Conservation (phyloP, 2,888 invertebrate species). For the Lycia hirtaria region DNA sequence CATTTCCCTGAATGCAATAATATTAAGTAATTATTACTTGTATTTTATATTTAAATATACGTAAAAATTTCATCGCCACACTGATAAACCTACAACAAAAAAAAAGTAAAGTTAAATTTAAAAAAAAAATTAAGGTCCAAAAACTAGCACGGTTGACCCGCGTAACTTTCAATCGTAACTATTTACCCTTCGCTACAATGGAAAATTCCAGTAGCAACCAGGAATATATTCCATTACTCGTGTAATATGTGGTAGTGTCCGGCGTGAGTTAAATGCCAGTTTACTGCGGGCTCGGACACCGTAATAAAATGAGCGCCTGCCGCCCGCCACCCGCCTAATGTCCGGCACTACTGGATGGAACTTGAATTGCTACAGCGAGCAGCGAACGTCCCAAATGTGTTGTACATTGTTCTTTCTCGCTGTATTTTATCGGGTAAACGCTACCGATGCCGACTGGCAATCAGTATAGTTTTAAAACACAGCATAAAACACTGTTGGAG, state of each 20-base stretch:
- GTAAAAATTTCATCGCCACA: no score
- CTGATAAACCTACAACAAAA: no score
- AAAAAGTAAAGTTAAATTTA: no score
- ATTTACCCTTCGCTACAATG: constrained; percentile 14
- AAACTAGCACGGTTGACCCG: not conserved
- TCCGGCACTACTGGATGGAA: constrained; percentile 46
- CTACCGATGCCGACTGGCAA: constrained; percentile 5
- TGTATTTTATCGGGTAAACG: constrained; percentile 30
- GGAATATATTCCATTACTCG: constrained; percentile 43
- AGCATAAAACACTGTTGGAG: not conserved
- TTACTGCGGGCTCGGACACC: constrained; percentile 53
- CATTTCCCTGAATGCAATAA: no score
- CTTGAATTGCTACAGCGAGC: constrained; percentile 37
- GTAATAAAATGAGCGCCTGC: constrained; percentile 61
- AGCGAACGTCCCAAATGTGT: constrained; percentile 26
- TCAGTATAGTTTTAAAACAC: not conserved
- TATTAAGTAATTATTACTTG: no score
- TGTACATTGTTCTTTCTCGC: constrained; percentile 27
- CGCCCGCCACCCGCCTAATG: constrained; percentile 58
- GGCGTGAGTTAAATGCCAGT: constrained; percentile 56
- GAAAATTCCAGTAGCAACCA: constrained; percentile 35
- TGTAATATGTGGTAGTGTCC: constrained; percentile 44
- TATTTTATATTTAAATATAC: no score
- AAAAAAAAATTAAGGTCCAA: not conserved
- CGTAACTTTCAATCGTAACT: not conserved